phyloP scores from a whole-genome alignment of 1,140 invertebrate species.

The Zaprionus ornatus region DNA sequence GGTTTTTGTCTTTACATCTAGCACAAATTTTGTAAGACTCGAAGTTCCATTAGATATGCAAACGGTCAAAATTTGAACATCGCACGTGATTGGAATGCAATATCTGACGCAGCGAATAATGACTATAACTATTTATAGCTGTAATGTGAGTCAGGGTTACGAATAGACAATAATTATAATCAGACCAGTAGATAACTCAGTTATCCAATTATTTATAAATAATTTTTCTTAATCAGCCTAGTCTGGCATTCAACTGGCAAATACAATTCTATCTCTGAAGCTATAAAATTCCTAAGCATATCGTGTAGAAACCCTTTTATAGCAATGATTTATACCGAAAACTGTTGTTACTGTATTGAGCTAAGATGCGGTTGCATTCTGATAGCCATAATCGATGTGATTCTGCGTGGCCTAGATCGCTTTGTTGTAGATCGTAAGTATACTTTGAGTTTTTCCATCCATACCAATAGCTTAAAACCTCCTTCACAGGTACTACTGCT shows the following conservation, averaged over 20 bases:
- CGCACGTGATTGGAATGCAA: slow-evolving; percentile 33
- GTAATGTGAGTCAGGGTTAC: slow-evolving; percentile 42
- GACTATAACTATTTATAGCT: slow-evolving; percentile 37
- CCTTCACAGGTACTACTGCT: slow-evolving; percentile 26
- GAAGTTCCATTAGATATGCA: slow-evolving; percentile 25
- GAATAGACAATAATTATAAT: slow-evolving; percentile 3
- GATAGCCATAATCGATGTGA: slow-evolving; percentile 58
- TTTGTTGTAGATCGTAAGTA: slow-evolving; percentile 65
- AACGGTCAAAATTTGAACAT: slow-evolving; percentile 8
- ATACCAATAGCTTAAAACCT: neutral
- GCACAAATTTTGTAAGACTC: slow-evolving; percentile 7
- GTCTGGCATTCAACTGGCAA: neutral
- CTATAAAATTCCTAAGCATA: neutral
- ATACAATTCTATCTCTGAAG: neutral
- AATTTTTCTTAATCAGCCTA: neutral
- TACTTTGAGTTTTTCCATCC: neutral
- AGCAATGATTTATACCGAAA: slow-evolving; percentile 59
- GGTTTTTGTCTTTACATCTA: neutral
- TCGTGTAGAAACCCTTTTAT: neutral
- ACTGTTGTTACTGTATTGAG: slow-evolving; percentile 59
- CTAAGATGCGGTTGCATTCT: slow-evolving; percentile 60
- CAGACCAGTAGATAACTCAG: neutral
- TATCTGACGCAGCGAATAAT: neutral
- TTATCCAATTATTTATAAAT: neutral
- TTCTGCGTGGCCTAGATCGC: slow-evolving; percentile 53